Conservation (phyloP, 2,797 vertebrate species). For the Cryptoblepharus egeriae region DNA sequence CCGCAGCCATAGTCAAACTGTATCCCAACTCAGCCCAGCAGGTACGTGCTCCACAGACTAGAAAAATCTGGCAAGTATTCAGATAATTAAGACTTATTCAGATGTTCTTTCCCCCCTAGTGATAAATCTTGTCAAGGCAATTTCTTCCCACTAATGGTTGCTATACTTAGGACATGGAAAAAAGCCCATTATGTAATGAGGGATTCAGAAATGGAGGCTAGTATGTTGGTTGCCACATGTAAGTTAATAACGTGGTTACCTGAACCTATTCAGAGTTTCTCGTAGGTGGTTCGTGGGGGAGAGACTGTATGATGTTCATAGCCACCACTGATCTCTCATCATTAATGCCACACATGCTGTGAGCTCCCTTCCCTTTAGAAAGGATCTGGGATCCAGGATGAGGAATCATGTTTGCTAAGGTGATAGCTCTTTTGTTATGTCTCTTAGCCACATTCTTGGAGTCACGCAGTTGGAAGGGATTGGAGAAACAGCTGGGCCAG, state of each 20-base stretch:
- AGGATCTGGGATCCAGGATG: neutral
- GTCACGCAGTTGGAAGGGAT: slow-evolving; percentile 89
- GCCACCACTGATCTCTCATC: neutral
- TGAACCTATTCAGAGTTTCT: neutral
- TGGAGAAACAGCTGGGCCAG: slow-evolving; percentile 88
- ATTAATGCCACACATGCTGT: neutral
- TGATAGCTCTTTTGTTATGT: slow-evolving; percentile 8
- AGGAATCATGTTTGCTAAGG: neutral
- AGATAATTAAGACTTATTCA: neutral
- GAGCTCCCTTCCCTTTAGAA: neutral
- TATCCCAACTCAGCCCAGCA: slow-evolving; percentile 78
- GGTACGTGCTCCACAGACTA: slow-evolving; percentile 36
- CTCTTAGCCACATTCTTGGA: slow-evolving; percentile 87
- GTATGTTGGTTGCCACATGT: neutral
- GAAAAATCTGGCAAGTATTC: neutral
- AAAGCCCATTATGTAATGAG: neutral
- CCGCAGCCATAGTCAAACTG: slow-evolving; percentile 7
- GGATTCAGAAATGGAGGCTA: neutral
- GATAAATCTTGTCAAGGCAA: neutral
- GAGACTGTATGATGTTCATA: neutral
- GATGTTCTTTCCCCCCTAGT: neutral
- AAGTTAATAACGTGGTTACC: neutral
- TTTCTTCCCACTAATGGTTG: neutral
- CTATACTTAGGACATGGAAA: neutral
- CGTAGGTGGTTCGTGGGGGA: neutral